phyloP scores from a whole-genome alignment of 1,140 invertebrate genomes.

The Lutraria rhynchaena region DNA sequence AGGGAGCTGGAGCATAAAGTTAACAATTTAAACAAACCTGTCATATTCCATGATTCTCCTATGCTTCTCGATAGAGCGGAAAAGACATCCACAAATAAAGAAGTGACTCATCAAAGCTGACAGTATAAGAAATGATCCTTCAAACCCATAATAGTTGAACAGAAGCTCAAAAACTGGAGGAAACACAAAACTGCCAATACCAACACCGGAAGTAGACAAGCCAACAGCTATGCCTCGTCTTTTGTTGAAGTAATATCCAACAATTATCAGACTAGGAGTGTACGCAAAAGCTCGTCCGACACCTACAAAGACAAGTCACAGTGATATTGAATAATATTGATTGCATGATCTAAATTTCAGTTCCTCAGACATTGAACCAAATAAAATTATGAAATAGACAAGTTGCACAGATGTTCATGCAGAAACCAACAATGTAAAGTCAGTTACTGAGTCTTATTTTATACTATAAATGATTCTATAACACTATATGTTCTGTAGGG shows the following conservation, averaged over 20 bases:
- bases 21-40: slow-evolving; percentile 35
- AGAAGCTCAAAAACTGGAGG: slow-evolving; percentile 76
- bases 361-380: too few species aligned
- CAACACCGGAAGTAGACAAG: slow-evolving; percentile 78
- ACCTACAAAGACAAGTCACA: too few species aligned
- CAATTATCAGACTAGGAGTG: slow-evolving; percentile 77
- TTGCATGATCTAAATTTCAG: too few species aligned
- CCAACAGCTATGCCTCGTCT: slow-evolving; percentile 76
- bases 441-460: too few species aligned
- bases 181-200: slow-evolving; percentile 78
- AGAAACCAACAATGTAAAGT: too few species aligned
- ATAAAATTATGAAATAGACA: too few species aligned
- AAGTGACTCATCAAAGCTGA: slow-evolving; percentile 60
- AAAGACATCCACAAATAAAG: slow-evolving; percentile 57
- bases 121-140: slow-evolving; percentile 60
- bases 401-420: too few species aligned
- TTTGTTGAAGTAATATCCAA: slow-evolving; percentile 77
- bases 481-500: too few species aligned
- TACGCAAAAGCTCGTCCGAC: slow-evolving; percentile 78
- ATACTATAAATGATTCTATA: too few species aligned
- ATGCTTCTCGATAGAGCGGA: slow-evolving; percentile 48
- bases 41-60: slow-evolving; percentile 36
- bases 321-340: too few species aligned
- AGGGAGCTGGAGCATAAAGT: too few species aligned
- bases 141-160: slow-evolving; percentile 66